phyloP scores from a whole-genome alignment of 2,888 invertebrate genomes.

The Mechanitis messenoides region DNA sequence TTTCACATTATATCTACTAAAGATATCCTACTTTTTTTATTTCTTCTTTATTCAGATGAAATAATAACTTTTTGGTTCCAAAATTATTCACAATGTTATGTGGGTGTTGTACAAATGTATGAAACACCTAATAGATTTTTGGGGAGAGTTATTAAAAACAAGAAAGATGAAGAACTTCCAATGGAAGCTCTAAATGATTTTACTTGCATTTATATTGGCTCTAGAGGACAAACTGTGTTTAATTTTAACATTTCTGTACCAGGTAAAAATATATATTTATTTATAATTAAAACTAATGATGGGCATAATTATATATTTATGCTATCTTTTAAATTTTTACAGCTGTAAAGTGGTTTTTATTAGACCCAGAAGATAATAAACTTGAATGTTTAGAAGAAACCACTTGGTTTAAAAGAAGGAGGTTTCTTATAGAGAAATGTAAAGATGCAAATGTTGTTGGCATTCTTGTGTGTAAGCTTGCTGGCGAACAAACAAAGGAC shows the following conservation, averaged over 20 bases:
- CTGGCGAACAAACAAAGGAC: slow-evolving; percentile 85
- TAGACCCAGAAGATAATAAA: slow-evolving; percentile 62
- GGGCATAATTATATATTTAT: neutral
- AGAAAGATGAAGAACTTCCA: slow-evolving; percentile 36
- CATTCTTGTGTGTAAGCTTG: slow-evolving; percentile 93
- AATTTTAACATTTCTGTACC: slow-evolving; percentile 76
- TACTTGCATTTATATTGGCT: slow-evolving; percentile 81
- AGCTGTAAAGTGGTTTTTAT: slow-evolving; percentile 76
- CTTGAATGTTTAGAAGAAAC: slow-evolving; percentile 62
- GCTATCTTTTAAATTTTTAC: slow-evolving; percentile 35
- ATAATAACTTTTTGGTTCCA: slow-evolving; percentile 49
- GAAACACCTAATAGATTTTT: slow-evolving; percentile 42
- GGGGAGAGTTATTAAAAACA: slow-evolving; percentile 51
- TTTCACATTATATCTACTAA: no score
- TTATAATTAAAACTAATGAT: no score
- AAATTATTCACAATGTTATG: slow-evolving; percentile 48
- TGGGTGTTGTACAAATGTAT: slow-evolving; percentile 51
- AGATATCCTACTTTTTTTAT: neutral
- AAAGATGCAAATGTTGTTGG: slow-evolving; percentile 93
- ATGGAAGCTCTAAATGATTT: slow-evolving; percentile 66
- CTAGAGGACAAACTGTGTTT: slow-evolving; percentile 79
- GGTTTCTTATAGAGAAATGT: slow-evolving; percentile 91
- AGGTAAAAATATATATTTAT: slow-evolving; percentile 44
- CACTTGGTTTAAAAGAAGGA: slow-evolving; percentile 83
- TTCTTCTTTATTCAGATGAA: slow-evolving; percentile 42